Evolutionary conservation across 2,888 invertebrate species (phyloP), one percentile per base, ranked within the genome.

Genomic region (Idaea aversata): DNA sequence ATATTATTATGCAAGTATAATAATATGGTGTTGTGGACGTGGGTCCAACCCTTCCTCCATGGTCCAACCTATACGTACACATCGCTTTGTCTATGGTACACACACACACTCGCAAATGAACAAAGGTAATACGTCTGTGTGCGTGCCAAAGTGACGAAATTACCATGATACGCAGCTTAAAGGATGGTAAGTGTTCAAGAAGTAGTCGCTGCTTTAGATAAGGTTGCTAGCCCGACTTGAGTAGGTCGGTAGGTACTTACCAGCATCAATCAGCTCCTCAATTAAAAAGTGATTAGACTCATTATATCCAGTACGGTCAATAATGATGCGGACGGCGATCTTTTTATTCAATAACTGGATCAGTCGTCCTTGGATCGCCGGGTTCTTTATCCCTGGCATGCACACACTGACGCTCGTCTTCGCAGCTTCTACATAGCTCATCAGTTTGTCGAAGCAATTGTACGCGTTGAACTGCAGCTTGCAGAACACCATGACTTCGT

Each of bases 401-500:
- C 93, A 93, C 34, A 93, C 88, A 69, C 85, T 85, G 34, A 93
- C 82, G 71, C 81, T 86, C 67, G 80, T 73, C 67, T 85, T 88
- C 10, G 92, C 91, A 57, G 84, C 79, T 77, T 93, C 91, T 67
- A 93, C 82, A 72, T 86, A 90, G 73, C 91, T 88, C 63, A 92
- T 83, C 65, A 93, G 74, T 72, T 90, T 91, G 74, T 93, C 91
- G 77, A 93, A 93, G 78, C 87, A 92, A 76, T 90, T 88, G 71
- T 83, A 86, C 15, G 88, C 88, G 76, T 93, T 93, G 68, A 82
- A 88, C 70, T 93, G 92, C 63, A 93, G 78, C 80, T 93, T 92
- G 76, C 92, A 92, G 79, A 93, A 93, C 70, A 92, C 89, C 92
- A 93, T 92, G 66, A 93, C 92, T 84, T 93, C 91, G 75, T 93